phyloP scores from a whole-genome alignment of 1,140 invertebrate genomes.

The Zaprionus vittiger region DNA sequence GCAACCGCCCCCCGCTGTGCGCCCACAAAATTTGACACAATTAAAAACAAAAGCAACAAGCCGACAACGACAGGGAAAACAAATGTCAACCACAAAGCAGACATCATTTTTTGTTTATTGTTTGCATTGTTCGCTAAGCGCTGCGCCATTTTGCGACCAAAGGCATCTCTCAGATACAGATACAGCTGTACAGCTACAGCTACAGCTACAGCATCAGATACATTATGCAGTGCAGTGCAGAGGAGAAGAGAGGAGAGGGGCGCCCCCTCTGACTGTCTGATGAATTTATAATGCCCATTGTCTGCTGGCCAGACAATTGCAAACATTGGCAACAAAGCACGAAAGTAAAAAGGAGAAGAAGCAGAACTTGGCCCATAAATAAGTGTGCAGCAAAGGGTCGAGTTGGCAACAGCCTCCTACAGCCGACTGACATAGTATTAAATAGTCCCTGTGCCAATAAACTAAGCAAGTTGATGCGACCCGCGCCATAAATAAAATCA shows the following conservation, averaged over 20 bases:
- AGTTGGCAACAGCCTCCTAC: constrained; percentile 17
- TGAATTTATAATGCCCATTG: constrained; percentile 82
- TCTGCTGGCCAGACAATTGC: constrained; percentile 76
- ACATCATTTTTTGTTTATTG: constrained; percentile 60
- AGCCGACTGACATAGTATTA: constrained; percentile 65
- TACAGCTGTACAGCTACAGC: constrained; percentile 7
- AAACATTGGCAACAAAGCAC: constrained; percentile 43
- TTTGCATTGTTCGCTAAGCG: constrained; percentile 70
- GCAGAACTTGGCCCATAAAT: constrained; percentile 52
- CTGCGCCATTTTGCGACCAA: constrained; percentile 74
- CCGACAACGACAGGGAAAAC: constrained; percentile 49
- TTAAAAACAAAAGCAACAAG: constrained; percentile 71
- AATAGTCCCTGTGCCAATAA: constrained; percentile 55
- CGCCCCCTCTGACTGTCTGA: constrained; percentile 57
- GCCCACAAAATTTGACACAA: constrained; percentile 71
- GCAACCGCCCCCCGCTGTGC: not conserved
- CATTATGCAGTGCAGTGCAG: constrained; percentile 62
- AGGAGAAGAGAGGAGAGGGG: not conserved
- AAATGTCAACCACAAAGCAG: constrained; percentile 75
- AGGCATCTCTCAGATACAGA: constrained; percentile 60
- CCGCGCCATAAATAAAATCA: constrained; percentile 43
- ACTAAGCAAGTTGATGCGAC: constrained; percentile 35
- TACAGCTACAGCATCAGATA: constrained; percentile 37
- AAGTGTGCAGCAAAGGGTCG: constrained; percentile 42
- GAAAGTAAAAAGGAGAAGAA: constrained; percentile 26